phyloP scores from a whole-genome alignment of 30 jellyfish, hydroid and myxozoan genomes.

The Catostylus mosaicus region DNA sequence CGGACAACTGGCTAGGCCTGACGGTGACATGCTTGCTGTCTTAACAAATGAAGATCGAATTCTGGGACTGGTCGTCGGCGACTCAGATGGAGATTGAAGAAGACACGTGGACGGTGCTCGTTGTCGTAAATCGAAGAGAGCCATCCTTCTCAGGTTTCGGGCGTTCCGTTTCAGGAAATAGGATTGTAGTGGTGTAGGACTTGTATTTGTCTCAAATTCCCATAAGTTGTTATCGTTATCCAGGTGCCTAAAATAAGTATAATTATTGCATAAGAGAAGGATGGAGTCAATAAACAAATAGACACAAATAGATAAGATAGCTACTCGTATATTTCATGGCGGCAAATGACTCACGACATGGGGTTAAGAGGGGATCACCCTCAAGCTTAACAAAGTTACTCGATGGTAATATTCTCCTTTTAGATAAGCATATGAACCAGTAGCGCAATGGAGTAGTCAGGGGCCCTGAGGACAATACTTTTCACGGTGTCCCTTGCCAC shows the following conservation, averaged over 20 bases:
- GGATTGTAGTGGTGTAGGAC: conserved; percentile 47
- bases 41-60: conserved; percentile 1
- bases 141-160: neutral
- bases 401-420: no score
- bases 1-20: conserved; percentile 23
- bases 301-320: no score
- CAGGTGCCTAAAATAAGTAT: conserved; percentile 40
- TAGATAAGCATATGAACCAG: no score
- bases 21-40: conserved; percentile 39
- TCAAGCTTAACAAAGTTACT: no score
- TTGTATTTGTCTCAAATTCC: conserved; percentile 61
- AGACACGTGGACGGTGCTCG: conserved; percentile 15
- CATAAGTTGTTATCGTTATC: conserved; percentile 34
- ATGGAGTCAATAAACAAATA: no score
- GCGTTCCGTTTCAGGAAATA: conserved; percentile 39
- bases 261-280: no score
- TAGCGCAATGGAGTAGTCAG: no score
- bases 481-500: no score
- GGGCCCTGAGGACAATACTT: no score
- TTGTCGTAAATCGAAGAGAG: conserved; percentile 36
- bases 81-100: conserved; percentile 43
- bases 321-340: no score
- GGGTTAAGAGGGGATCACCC: no score
- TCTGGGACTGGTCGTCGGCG: conserved; percentile 58
- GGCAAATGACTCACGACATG: no score